These are phyloP conservation scores for Papilio xuthus DNA, from an alignment of 1,140 invertebrate genomes.

Conservation along the genomic window DNA sequence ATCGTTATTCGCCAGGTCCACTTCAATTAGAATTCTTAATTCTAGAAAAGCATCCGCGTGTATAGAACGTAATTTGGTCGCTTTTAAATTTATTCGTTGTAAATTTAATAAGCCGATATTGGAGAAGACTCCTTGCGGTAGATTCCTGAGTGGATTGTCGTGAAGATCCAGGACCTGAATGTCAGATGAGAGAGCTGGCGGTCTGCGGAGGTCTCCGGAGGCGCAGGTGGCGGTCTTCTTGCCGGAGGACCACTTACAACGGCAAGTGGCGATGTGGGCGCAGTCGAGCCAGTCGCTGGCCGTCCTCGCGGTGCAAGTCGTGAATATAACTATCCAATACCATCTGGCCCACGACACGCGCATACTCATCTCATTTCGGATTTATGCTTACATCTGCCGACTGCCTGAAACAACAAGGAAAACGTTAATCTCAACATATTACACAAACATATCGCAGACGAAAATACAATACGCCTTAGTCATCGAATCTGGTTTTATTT, in stretches of 20 bases:
- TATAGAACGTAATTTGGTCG: slow-evolving; percentile 87
- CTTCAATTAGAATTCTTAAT: slow-evolving; percentile 92
- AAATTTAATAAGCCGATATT: slow-evolving; percentile 90
- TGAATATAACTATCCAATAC: slow-evolving; percentile 79
- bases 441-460: slow-evolving; percentile 25
- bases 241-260: slow-evolving; percentile 94
- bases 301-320: slow-evolving; percentile 76
- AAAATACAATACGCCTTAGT: slow-evolving; percentile 30
- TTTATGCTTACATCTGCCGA: slow-evolving; percentile 74
- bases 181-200: slow-evolving; percentile 90
- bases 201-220: slow-evolving; percentile 87
- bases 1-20: slow-evolving; percentile 91
- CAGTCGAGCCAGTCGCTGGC: slow-evolving; percentile 88
- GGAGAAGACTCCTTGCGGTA: slow-evolving; percentile 91
- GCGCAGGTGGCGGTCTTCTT: slow-evolving; percentile 93
- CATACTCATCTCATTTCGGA: slow-evolving; percentile 80
- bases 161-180: slow-evolving; percentile 93
- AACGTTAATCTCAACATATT: slow-evolving; percentile 41
- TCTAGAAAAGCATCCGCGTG: slow-evolving; percentile 92
- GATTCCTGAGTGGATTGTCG: slow-evolving; percentile 88
- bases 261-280: slow-evolving; percentile 88
- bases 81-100: slow-evolving; percentile 90
- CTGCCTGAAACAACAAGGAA: slow-evolving; percentile 73
- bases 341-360: slow-evolving; percentile 78
- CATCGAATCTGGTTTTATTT: slow-evolving; percentile 31